phyloP scores from a whole-genome alignment of 53 echinoderm and acorn worm genomes.

The Zoroaster sp. region DNA sequence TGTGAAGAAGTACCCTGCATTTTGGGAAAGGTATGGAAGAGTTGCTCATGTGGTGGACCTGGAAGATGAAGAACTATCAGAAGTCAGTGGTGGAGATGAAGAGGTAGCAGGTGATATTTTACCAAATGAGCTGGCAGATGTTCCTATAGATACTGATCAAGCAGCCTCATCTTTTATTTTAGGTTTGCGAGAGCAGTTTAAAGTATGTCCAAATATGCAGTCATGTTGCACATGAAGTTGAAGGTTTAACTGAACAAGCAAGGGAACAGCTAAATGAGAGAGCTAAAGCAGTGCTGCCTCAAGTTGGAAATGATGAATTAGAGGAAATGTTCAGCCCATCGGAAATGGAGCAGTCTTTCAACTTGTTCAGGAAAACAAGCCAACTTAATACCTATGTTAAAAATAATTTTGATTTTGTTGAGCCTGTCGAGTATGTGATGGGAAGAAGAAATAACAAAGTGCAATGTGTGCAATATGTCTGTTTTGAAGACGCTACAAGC shows the following conservation, averaged over 20 bases:
- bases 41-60: too few species aligned
- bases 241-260: too few species aligned
- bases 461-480: constrained; percentile 47
- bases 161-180: constrained; percentile 14
- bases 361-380: neutral
- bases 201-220: constrained; percentile 7
- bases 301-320: neutral
- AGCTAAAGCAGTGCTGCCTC: neutral
- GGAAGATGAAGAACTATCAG: neutral
- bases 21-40: neutral
- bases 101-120: neutral
- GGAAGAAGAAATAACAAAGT: neutral
- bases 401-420: neutral
- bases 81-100: too few species aligned
- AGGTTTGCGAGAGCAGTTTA: constrained; percentile 33
- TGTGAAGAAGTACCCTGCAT: neutral
- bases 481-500: constrained; percentile 32
- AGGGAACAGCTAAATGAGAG: neutral
- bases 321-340: neutral
- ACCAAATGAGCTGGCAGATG: neutral
- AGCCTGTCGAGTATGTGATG: constrained; percentile 33
- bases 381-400: constrained; percentile 10
- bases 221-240: too few species aligned
- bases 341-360: neutral
- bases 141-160: neutral